Percentiles rank a stretch among this genome's conserved stretches.
Evolutionary conservation across 2,113 vertebrate species (phyloP).

Genomic region (Daubentonia madagascariensis): DNA sequence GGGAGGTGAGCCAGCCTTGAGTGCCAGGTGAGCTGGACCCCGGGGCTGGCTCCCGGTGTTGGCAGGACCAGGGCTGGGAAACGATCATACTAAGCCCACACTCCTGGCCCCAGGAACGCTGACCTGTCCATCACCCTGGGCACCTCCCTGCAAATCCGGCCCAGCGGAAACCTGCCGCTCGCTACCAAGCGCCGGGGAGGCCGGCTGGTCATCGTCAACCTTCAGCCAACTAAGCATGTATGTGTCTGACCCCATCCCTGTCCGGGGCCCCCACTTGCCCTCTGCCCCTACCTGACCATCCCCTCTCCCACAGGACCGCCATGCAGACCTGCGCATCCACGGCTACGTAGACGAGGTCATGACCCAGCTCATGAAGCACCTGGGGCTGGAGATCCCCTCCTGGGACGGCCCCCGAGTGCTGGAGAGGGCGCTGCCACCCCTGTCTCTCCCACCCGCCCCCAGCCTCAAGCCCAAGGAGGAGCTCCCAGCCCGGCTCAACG

Average conservation of each 20-base stretch:
- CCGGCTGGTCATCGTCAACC: slow-evolving; percentile 94
- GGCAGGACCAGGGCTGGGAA: neutral
- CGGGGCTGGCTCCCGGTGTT: fast-evolving
- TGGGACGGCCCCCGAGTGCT: slow-evolving; percentile 91
- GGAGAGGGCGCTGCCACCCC: slow-evolving; percentile 68
- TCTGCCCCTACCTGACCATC: neutral
- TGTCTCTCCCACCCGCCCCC: neutral
- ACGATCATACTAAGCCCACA: fast-evolving
- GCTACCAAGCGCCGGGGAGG: slow-evolving; percentile 96
- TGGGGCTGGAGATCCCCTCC: slow-evolving; percentile 90
- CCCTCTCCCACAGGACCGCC: slow-evolving; percentile 87
- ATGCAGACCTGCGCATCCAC: slow-evolving; percentile 91
- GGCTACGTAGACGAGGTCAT: slow-evolving; percentile 95
- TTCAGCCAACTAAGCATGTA: slow-evolving; percentile 97
- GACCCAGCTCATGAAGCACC: slow-evolving; percentile 89
- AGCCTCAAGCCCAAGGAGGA: slow-evolving; percentile 50
- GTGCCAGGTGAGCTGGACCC: neutral
- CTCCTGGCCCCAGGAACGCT: slow-evolving; percentile 85
- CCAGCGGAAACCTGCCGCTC: slow-evolving; percentile 94
- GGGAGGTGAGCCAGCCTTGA: too few species aligned
- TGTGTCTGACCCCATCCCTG: slow-evolving; percentile 59
- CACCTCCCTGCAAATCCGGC: slow-evolving; percentile 97
- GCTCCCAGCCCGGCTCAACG: neutral
- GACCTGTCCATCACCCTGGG: slow-evolving; percentile 95
- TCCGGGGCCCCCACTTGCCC: neutral